phyloP scores from a whole-genome alignment of 2,797 vertebrate genomes.

The Acrocephalus scirpaceus region DNA sequence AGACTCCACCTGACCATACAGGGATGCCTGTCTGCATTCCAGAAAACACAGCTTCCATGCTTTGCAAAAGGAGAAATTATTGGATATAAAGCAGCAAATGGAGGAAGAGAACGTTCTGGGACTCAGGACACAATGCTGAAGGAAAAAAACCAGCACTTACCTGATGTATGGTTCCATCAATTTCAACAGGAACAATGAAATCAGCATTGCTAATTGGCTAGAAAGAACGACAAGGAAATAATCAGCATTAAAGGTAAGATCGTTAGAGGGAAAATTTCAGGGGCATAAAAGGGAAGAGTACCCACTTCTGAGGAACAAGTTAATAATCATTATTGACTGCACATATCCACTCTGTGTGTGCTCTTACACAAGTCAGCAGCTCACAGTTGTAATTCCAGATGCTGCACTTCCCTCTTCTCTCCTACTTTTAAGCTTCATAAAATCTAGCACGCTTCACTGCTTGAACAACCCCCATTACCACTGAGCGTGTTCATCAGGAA shows the following conservation, averaged over 20 bases:
- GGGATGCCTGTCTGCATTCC: background rate
- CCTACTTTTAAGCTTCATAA: background rate
- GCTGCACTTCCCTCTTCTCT: background rate
- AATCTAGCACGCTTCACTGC: background rate
- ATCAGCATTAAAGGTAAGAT: constrained; percentile 3
- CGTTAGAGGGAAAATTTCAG: background rate
- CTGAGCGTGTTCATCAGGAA: background rate
- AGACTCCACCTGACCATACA: background rate
- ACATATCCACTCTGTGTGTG: background rate
- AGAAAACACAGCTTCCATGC: background rate
- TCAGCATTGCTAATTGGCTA: constrained; percentile 98
- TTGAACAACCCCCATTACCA: background rate
- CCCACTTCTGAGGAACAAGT: background rate
- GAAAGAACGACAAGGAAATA: constrained; percentile 62
- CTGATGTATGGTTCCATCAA: constrained; percentile 98
- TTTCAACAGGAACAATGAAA: constrained; percentile 98
- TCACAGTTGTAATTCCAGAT: background rate
- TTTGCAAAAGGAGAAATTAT: background rate
- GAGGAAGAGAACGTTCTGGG: background rate
- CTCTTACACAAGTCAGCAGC: background rate
- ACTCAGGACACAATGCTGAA: background rate
- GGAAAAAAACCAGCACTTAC: constrained; percentile 68
- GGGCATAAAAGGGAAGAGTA: background rate
- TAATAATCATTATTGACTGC: background rate
- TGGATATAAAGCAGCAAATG: background rate